These are phyloP conservation scores for Potamilus streckersoni DNA, from an alignment of 1,140 invertebrate genomes.

Conservation along the genomic window DNA sequence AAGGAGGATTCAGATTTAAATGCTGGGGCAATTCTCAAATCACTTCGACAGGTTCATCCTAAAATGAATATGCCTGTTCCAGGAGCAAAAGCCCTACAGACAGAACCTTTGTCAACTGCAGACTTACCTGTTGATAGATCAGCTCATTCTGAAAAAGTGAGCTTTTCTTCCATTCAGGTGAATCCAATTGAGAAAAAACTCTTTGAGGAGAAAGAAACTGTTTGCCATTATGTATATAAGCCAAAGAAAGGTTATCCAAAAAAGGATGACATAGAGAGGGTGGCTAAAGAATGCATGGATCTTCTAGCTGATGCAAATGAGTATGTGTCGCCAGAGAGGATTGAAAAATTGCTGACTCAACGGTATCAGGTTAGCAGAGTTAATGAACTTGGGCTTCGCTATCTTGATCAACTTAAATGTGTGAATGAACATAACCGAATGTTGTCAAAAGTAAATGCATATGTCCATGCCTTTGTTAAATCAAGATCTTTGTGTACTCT, in stretches of 20 bases:
- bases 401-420: constrained; percentile 37
- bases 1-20: too few species aligned
- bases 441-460: constrained; percentile 56
- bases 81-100: too few species aligned
- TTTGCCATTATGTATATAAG: constrained; percentile 33
- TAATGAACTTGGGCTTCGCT: constrained; percentile 27
- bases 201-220: constrained; percentile 38
- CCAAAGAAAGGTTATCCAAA: constrained; percentile 15
- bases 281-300: constrained; percentile 57
- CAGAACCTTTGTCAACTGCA: too few species aligned
- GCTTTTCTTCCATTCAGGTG: background rate
- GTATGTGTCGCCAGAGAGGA: constrained; percentile 46
- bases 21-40: too few species aligned
- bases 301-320: constrained; percentile 51
- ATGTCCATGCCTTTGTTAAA: constrained; percentile 57
- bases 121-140: too few species aligned
- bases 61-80: too few species aligned
- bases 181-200: constrained; percentile 28
- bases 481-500: constrained; percentile 54
- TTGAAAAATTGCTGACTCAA: constrained; percentile 48
- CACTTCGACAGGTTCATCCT: too few species aligned
- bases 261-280: constrained; percentile 38
- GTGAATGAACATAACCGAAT: constrained; percentile 45
- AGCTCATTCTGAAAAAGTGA: too few species aligned
- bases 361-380: constrained; percentile 33